phyloP scores from a whole-genome alignment of 2,113 vertebrate species.

The Psilopogon haemacephalus region DNA sequence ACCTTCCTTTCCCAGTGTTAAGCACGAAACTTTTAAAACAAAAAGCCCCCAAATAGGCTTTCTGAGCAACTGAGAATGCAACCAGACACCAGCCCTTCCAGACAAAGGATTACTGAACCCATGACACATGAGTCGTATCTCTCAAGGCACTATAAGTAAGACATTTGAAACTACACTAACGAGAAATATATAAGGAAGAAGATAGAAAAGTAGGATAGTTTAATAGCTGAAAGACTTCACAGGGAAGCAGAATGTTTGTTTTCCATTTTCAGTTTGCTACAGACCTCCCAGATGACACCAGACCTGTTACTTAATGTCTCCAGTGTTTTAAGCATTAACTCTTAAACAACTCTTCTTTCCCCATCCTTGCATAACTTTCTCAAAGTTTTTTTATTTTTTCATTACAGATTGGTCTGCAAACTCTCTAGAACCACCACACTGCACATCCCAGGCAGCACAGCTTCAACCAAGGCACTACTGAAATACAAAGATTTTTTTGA shows the following conservation, averaged over 20 bases:
- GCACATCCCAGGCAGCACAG: neutral
- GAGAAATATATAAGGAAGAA: neutral
- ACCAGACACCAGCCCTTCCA: neutral
- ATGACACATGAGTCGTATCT: neutral
- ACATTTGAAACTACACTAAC: neutral
- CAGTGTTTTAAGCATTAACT: neutral
- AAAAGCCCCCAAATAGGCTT: neutral
- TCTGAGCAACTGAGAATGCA: neutral
- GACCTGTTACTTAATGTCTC: neutral
- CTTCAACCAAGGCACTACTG: neutral
- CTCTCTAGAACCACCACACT: neutral
- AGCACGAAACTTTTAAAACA: neutral
- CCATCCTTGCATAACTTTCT: neutral
- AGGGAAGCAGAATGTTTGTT: neutral
- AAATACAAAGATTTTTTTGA: neutral
- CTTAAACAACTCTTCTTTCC: neutral
- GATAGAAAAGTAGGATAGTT: neutral
- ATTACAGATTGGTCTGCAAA: neutral
- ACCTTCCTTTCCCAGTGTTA: neutral
- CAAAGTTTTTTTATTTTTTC: neutral
- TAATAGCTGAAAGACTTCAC: neutral
- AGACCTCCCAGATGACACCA: neutral
- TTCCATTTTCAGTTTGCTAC: neutral
- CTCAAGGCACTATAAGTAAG: neutral
- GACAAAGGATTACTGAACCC: neutral